Evolutionary conservation across 2,113 vertebrate species (phyloP), one percentile per base, ranked within the genome.

Genomic region (Neolamprologus devosi): DNA sequence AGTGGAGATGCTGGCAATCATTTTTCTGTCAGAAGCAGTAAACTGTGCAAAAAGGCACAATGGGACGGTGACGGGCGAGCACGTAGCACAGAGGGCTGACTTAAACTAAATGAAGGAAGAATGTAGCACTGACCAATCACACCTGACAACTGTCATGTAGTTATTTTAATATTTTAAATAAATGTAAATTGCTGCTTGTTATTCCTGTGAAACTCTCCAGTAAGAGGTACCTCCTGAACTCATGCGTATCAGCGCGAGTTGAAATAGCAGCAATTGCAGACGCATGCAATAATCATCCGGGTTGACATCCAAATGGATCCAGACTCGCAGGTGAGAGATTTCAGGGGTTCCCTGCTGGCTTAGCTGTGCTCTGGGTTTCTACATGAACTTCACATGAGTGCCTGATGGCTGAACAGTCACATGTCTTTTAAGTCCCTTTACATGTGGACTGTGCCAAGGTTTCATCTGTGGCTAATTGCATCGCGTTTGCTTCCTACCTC

Each of bases 111-210:
- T 55, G 19, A 84, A 47, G 8, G 8, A 55, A 28, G 30, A 37
- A 35, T 80, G 68, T n/a, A 37, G 40, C 33, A 11, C 14, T 37
- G 54, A 75, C 55, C 81, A 49, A 65, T 89, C 85, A 47, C 83
- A 82, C n/a, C 81, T 30, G 87, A 68, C 81, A 37, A 40, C 85
- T 80, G 81, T 80, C 65, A 60, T 70, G 70, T 84, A 53, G 88
- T 82, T 82, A 68, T 10, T 47, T 35, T 80, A 55, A 84, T 82
- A 75, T 9, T 57, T 42, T 75, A 60, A 84, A 89, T 65, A 82
- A 16, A 90, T 89, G 81, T 75, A 89, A 84, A 90, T 85, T 42
- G 33, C 35, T 35, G 55, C 87, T 55, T 55, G 40, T 91, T 92
- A 86, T 93, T 86, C 47, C 40, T 6, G 9, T 6, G 65, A 84